Conservation (phyloP, 2,888 invertebrate species). For the Troglohyphantes excavatus region DNA sequence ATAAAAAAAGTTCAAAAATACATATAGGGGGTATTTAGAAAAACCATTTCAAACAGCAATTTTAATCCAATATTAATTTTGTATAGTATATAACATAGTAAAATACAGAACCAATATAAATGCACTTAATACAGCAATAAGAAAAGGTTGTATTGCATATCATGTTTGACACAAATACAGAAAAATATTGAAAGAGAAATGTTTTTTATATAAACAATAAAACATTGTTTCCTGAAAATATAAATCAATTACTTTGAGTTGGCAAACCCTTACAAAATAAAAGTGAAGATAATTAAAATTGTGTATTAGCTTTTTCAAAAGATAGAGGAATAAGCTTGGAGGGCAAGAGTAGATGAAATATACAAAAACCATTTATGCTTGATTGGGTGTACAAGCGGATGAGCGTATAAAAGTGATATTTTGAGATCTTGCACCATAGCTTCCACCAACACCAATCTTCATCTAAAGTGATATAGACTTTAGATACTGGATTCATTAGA, state of each 20-base stretch:
- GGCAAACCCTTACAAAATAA: constrained; percentile 25
- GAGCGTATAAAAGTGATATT: constrained; percentile 76
- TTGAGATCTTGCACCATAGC: constrained; percentile 69
- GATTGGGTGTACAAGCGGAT: constrained; percentile 66
- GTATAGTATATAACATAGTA: too few species aligned
- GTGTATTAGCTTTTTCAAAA: constrained; percentile 1
- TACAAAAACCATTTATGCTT: constrained; percentile 67
- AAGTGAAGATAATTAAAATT: background rate
- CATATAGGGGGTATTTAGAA: too few species aligned
- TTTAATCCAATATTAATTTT: too few species aligned
- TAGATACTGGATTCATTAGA: constrained; percentile 40
- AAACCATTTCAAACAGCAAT: too few species aligned
- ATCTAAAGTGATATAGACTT: constrained; percentile 31
- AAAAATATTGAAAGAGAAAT: background rate
- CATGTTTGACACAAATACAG: too few species aligned
- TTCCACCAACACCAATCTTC: constrained; percentile 33
- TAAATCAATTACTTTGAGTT: background rate
- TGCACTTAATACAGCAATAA: too few species aligned
- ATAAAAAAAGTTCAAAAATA: too few species aligned
- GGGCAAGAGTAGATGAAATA: constrained; percentile 77
- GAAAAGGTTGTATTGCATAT: too few species aligned
- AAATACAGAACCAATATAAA: too few species aligned
- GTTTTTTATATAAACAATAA: background rate
- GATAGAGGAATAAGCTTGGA: constrained; percentile 67
- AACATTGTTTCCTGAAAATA: background rate